Conservation (phyloP, 1,140 invertebrate species). For the Limonius californicus region DNA sequence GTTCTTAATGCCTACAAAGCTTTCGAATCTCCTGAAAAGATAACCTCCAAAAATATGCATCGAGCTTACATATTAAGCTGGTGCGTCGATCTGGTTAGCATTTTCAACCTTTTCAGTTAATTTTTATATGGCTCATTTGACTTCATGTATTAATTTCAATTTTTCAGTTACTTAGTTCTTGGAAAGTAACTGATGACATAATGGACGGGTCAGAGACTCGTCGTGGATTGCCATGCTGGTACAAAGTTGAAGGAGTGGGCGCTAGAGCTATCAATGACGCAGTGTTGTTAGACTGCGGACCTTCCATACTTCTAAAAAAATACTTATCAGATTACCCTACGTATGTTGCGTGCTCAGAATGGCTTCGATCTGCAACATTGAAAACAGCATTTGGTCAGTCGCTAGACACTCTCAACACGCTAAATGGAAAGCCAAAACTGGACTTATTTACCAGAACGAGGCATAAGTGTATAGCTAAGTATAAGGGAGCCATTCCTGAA, state of each 20-base stretch:
- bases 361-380: conserved; percentile 79
- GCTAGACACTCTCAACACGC: conserved; percentile 64
- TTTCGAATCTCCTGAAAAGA: no score
- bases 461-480: conserved; percentile 89
- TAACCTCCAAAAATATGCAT: not conserved
- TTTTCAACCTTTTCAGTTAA: no score
- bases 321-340: conserved; percentile 75
- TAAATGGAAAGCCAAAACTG: conserved; percentile 63
- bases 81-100: not conserved
- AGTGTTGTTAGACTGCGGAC: conserved; percentile 71
- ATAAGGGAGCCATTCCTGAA: conserved; percentile 94
- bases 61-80: not conserved
- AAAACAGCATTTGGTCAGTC: conserved; percentile 80
- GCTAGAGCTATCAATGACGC: conserved; percentile 85
- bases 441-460: conserved; percentile 77
- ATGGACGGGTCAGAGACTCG: conserved; percentile 82
- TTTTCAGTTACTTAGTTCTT: conserved; percentile 76
- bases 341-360: conserved; percentile 76
- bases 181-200: conserved; percentile 86
- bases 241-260: conserved; percentile 74
- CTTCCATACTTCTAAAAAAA: conserved; percentile 74
- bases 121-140: no score
- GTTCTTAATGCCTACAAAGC: no score
- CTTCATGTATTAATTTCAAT: not conserved
- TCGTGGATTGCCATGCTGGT: conserved; percentile 87